A percentile compares a stretch with the other conserved stretches of the same genome.
phyloP scores from a whole-genome alignment of 2,113 vertebrate genomes.

The Toxotes chatareus region DNA sequence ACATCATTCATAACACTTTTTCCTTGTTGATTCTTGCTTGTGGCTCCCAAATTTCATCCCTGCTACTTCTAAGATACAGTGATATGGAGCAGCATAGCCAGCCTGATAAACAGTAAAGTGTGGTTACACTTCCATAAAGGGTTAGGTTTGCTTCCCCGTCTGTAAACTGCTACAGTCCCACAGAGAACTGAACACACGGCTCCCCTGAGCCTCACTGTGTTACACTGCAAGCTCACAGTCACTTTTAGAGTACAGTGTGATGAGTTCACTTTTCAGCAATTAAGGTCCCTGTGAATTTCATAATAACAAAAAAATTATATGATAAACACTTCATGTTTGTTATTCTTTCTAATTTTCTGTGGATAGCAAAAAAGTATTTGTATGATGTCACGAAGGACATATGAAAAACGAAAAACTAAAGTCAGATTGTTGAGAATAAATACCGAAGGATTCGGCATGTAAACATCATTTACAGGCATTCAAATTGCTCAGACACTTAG shows the following conservation, averaged over 20 bases:
- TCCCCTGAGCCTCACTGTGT: constrained; percentile 1
- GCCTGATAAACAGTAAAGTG: constrained; percentile 24
- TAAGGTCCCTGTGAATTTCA: neutral
- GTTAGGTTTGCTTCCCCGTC: constrained; percentile 20
- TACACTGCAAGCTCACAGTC: constrained; percentile 14
- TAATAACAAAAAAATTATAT: neutral
- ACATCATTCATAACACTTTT: neutral
- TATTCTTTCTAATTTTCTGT: neutral
- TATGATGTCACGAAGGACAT: neutral
- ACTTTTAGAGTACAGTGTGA: neutral
- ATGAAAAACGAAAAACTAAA: neutral
- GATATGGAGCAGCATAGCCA: neutral
- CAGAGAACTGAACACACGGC: constrained; percentile 22
- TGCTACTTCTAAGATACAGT: neutral
- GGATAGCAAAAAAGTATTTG: neutral
- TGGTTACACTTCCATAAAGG: constrained; percentile 38
- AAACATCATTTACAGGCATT: constrained; percentile 35
- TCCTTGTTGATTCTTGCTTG: neutral
- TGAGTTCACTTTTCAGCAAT: constrained; percentile 1
- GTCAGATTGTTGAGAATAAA: constrained; percentile 11
- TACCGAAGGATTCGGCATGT: constrained; percentile 14
- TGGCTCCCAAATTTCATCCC: neutral
- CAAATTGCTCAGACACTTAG: constrained; percentile 21
- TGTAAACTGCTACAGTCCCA: constrained; percentile 19
- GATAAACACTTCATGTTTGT: neutral